Evolutionary conservation across 2,113 vertebrate species (phyloP), one percentile per base, ranked within the genome.

Genomic region (Phyllostomus hastatus): DNA sequence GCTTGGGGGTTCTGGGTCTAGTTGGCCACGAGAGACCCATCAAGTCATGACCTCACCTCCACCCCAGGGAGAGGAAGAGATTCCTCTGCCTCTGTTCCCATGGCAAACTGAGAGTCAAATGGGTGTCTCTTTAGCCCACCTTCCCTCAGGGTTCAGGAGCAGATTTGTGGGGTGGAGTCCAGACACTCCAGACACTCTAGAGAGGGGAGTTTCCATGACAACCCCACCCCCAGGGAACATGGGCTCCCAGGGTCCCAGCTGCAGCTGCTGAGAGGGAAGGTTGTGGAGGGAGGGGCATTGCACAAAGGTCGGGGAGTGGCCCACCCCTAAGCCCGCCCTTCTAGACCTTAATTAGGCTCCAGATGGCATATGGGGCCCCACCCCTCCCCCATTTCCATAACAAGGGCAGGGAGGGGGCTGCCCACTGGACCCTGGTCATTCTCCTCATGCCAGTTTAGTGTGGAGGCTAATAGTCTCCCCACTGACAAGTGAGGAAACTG

Each of bases 371-470:
- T 88, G 95, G 91, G 78, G 80, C 97, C 96, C 96, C 97, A 75
- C 96, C 97, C 97, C 98, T 98, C 99, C 98, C 97, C 98, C 98
- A 99, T 98, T 99, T 99, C 98, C 98, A 99, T 99, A 98, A 99
- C 99, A 99, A 99, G 99, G 98, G 66, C 88, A 24, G 38, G 70
- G 41, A 57, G 28, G 80, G 85, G 54, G 15, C 59, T 38, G 31
- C 61, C 70, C 64, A 28, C 19, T 2, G 22, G 78, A 75, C 85
- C 97, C 95, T 85, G 69, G 90, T 97, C 98, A 97, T 88, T 90
- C 48, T 79, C 75, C 50, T 14, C n/a, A 50, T 69, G 41, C 43
- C 52, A 26, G 41, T 5, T 41, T 48, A 31, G 35, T 6, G 5
- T 2, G 31, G 54, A n/a, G 19, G 72, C 46, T 59, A 12, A 20